Percentiles rank a stretch among this genome's conserved stretches.
These are phyloP conservation scores for Scaptomyza graminum DNA, from an alignment of 1,140 invertebrate species.

Conservation along the genomic window DNA sequence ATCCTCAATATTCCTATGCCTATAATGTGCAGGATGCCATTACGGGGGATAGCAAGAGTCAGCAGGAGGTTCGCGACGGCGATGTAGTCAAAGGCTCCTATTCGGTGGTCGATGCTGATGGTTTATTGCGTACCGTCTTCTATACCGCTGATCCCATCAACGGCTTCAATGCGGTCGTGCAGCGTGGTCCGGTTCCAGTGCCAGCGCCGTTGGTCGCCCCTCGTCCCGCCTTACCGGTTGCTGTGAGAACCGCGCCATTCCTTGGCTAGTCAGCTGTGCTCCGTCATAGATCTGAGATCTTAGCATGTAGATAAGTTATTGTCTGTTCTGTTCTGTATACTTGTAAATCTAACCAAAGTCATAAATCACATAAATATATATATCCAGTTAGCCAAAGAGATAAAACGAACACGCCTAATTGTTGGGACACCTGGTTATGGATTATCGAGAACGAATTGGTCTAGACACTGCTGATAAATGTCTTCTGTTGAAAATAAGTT, in stretches of 20 bases:
- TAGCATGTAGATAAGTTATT: conserved; percentile 76
- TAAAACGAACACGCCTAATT: conserved; percentile 10
- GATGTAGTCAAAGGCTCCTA: conserved; percentile 86
- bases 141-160: conserved; percentile 86
- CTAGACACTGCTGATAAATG: conserved; percentile 28
- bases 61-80: conserved; percentile 86
- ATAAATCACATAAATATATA: conserved; percentile 51
- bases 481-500: background rate
- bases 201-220: conserved; percentile 45
- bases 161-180: conserved; percentile 87
- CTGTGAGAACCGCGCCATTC: conserved; percentile 48
- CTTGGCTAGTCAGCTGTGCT: conserved; percentile 43
- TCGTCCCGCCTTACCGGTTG: conserved; percentile 41
- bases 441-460: conserved; percentile 15
- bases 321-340: conserved; percentile 31
- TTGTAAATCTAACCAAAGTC: conserved; percentile 30
- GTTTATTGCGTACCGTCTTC: conserved; percentile 85
- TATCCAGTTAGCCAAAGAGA: conserved; percentile 60
- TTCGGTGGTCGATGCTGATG: conserved; percentile 86
- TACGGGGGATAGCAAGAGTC: conserved; percentile 87
- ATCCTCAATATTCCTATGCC: conserved; percentile 86
- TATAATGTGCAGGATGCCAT: conserved; percentile 86
- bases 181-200: conserved; percentile 71
- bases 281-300: conserved; percentile 3
- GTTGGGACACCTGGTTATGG: conserved; percentile 33